Evolutionary conservation across 1,140 invertebrate species (phyloP).

Genomic region (Macrobrachium nipponense): DNA sequence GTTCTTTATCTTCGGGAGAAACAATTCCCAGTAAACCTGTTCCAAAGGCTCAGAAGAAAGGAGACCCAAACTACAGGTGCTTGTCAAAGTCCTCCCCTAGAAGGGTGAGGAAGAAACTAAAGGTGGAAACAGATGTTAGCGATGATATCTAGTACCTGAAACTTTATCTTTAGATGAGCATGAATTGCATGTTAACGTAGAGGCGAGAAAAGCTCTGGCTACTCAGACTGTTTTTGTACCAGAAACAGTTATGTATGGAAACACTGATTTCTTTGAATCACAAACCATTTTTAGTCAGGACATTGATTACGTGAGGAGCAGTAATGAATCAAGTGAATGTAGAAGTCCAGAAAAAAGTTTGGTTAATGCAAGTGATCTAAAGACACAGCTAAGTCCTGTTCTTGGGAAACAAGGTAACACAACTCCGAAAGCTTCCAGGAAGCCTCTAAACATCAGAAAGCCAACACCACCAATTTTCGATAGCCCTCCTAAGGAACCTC

Average conservation of each 20-base stretch:
- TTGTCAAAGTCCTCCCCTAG: too few species aligned
- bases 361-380: background rate
- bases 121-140: too few species aligned
- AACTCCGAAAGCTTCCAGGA: background rate
- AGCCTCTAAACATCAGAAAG: background rate
- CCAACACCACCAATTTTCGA: background rate
- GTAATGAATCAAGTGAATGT: background rate
- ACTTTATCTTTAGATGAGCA: conserved; percentile 4
- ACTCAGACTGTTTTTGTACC: background rate
- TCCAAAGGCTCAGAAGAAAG: too few species aligned
- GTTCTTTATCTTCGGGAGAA: too few species aligned
- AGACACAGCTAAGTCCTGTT: background rate
- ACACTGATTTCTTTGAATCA: conserved; percentile 1
- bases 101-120: too few species aligned
- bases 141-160: background rate
- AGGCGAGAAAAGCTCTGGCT: background rate
- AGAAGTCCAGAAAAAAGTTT: background rate
- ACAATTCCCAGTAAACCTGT: too few species aligned
- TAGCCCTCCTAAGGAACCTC: background rate
- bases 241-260: background rate
- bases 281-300: background rate
- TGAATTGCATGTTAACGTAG: background rate
- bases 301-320: background rate
- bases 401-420: conserved; percentile 5
- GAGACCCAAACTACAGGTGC: too few species aligned